These are phyloP conservation scores for Trididemnum nubilum DNA, from an alignment of 23 tunicate genomes.

Conservation along the genomic window DNA sequence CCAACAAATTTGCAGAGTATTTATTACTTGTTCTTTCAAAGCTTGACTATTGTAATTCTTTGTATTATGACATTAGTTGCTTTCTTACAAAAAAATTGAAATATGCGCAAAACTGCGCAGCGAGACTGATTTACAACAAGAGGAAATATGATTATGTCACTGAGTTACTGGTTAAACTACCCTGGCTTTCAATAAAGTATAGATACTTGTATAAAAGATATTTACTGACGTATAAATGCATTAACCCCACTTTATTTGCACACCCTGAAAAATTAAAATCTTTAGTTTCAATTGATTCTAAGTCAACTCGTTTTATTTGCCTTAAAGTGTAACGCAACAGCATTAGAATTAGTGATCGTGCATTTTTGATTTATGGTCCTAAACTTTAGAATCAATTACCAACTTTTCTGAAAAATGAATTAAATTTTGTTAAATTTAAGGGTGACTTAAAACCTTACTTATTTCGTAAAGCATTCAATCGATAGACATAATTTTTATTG, in stretches of 20 bases:
- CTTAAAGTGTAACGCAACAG: not conserved
- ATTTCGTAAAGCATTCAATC: too few relatives aligned
- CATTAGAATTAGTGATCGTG: not conserved
- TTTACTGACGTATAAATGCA: not conserved
- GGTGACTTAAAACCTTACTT: not conserved
- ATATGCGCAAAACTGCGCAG: too few relatives aligned
- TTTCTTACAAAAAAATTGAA: too few relatives aligned
- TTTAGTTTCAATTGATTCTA: not conserved
- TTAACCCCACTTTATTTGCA: not conserved
- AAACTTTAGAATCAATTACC: not conserved
- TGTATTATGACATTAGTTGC: too few relatives aligned
- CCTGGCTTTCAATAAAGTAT: not conserved
- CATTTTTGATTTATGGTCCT: not conserved
- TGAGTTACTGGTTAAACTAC: not conserved
- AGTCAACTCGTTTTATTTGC: not conserved
- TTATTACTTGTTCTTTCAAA: too few relatives aligned
- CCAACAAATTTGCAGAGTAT: too few relatives aligned
- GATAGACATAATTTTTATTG: too few relatives aligned
- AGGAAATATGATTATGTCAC: not conserved
- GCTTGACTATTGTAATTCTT: too few relatives aligned
- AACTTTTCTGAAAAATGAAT: not conserved
- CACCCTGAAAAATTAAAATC: not conserved
- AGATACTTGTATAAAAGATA: not conserved
- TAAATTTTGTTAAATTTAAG: not conserved
- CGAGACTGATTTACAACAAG: not conserved